These are phyloP conservation scores for Drosophila koepferae DNA, from an alignment of 2,888 invertebrate species.

Conservation along the genomic window DNA sequence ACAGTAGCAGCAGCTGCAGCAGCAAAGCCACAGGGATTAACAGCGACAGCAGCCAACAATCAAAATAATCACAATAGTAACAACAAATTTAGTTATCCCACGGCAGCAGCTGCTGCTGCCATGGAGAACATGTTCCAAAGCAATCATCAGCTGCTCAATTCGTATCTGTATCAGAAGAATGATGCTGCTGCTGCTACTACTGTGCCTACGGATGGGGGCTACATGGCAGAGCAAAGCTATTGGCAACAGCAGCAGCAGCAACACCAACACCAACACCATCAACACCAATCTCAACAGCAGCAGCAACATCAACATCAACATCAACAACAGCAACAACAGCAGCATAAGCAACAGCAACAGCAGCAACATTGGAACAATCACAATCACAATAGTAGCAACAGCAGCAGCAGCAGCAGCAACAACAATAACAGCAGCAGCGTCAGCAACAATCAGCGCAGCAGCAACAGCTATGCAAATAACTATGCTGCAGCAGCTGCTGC, in stretches of 20 bases:
- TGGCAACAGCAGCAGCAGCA: slow-evolving; percentile 72
- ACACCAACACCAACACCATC: slow-evolving; percentile 43
- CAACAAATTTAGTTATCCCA: slow-evolving; percentile 64
- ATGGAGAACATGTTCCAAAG: slow-evolving; percentile 74
- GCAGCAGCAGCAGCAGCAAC: slow-evolving; percentile 34
- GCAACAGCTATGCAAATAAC: slow-evolving; percentile 66
- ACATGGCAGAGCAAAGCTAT: slow-evolving; percentile 69
- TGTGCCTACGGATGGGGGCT: slow-evolving; percentile 46
- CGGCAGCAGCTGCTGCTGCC: slow-evolving; percentile 42
- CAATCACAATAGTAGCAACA: slow-evolving; percentile 33
- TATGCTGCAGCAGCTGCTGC: slow-evolving; percentile 71
- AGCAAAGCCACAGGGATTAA: slow-evolving; percentile 42
- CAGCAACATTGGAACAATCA: slow-evolving; percentile 61
- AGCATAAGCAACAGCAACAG: slow-evolving; percentile 46
- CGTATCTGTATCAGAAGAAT: slow-evolving; percentile 69
- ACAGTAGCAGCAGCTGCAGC: slow-evolving; percentile 42
- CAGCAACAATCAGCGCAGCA: slow-evolving; percentile 47
- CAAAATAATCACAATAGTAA: slow-evolving; percentile 56
- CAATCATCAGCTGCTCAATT: slow-evolving; percentile 72
- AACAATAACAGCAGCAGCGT: slow-evolving; percentile 35
- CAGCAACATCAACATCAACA: slow-evolving; percentile 57
- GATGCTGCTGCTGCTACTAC: slow-evolving; percentile 40
- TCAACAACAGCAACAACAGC: slow-evolving; percentile 60
- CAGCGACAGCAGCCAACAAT: slow-evolving; percentile 62
- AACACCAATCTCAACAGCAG: slow-evolving; percentile 44